Base-by-base conservation (phyloP, 2,888 invertebrate species). In the Tiphia femorata region DNA sequence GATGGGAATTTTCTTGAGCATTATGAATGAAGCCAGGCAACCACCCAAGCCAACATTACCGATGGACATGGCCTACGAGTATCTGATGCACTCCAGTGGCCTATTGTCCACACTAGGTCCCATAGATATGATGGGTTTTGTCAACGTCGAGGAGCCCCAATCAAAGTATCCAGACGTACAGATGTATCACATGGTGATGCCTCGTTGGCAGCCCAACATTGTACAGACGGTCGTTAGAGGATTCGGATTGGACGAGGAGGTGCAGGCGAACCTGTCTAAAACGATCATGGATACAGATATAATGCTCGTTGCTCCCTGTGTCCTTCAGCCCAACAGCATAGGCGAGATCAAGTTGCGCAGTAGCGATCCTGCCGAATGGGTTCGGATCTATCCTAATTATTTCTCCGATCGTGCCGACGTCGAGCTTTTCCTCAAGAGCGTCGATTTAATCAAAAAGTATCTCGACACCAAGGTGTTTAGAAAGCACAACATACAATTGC, bases 161-260 rank as follows among this genome's bases (percentile, higher is more conserved):
- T 79, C 86, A 3, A 84, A 84, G 3, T 88, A 88, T 74, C 89
- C 90, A 0, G 88, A 90, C 67, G 76, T 90, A n/a, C 86, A 89
- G 73, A 74, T 86, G 6, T 83, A 87, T 48, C 84, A 88, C 38
- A 35, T 83, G 0, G 80, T 84, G 4, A 84, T 86, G 25, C 79
- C 85, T 0, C 84, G 85, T 75, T 65, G 70, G 37, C 38, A 68
- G 1, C 1, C 16, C 0, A 8, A 50, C 2, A 63, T 58, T 5
- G n/a, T 62, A 0, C 49, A 50, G 0, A 16, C 20, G 0, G 6
- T 75, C 16, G 19, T 54, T 6, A 21, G 37, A 0, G 49, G 61
- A 1, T 42, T 76, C 30, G 50, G 63, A 8, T 35, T 56, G 0
- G 62, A 66, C 1, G 72, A 73, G 5, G 59, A 63, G 4, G 47